Conservation (phyloP, 2,797 vertebrate species). For the Chelmon rostratus region DNA sequence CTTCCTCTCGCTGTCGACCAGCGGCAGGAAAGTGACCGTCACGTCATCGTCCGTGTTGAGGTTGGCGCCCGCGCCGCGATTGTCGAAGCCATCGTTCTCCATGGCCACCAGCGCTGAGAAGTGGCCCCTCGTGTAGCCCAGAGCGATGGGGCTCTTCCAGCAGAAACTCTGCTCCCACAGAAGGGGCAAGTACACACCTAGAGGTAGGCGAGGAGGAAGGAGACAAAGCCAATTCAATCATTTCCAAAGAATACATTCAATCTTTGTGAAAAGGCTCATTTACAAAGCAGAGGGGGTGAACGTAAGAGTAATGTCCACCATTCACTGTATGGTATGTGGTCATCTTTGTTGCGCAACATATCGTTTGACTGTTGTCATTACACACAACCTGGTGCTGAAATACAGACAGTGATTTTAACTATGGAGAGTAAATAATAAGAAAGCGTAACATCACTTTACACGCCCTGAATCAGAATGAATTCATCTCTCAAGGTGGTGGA, state of each 20-base stretch:
- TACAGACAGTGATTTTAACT: not conserved
- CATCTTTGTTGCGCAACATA: not conserved
- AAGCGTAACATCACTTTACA: not conserved
- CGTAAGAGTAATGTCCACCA: not conserved
- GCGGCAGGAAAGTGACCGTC: conserved; percentile 95
- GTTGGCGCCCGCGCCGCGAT: conserved; percentile 98
- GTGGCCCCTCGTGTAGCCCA: conserved; percentile 98
- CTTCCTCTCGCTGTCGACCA: conserved; percentile 98
- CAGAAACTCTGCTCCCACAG: conserved; percentile 99
- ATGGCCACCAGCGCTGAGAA: conserved; percentile 99
- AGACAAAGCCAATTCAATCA: fast-evolving
- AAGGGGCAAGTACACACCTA: conserved; percentile 97
- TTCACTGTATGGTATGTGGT: not conserved
- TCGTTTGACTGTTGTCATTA: not conserved
- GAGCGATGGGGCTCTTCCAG: conserved; percentile 98
- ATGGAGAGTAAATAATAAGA: not conserved
- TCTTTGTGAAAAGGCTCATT: not conserved
- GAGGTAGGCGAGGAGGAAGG: not conserved
- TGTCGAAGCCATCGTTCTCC: conserved; percentile 98
- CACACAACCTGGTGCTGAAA: not conserved
- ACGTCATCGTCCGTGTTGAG: conserved; percentile 97
- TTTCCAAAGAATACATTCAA: not conserved
- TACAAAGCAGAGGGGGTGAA: not conserved
- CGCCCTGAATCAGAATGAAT: not conserved
- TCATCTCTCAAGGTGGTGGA: not conserved